Percentiles rank a stretch among this genome's conserved stretches.
These are phyloP conservation scores for Platyrinchus mystaceus DNA, from an alignment of 2,797 vertebrate genomes.

Conservation along the genomic window DNA sequence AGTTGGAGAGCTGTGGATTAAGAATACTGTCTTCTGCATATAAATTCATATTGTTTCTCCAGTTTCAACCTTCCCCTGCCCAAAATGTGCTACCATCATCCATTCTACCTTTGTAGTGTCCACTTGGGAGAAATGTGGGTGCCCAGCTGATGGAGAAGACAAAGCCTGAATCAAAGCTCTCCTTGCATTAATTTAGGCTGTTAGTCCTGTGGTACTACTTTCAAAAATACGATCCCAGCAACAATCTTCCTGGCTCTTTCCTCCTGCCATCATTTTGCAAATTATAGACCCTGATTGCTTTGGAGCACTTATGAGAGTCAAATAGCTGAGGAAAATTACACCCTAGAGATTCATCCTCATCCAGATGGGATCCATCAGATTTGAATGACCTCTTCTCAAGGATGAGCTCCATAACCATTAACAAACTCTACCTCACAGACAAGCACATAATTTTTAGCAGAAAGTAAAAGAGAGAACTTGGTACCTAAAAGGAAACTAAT, in stretches of 20 bases:
- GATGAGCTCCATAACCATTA: not conserved
- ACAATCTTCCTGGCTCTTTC: not conserved
- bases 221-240: not conserved
- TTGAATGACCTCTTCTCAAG: slow-evolving; percentile 14
- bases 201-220: not conserved
- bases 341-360: slow-evolving; percentile 11
- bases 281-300: slow-evolving; percentile 25
- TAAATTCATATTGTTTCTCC: not conserved
- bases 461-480: not conserved
- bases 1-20: not conserved
- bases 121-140: not conserved
- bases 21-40: not conserved
- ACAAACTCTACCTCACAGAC: not conserved
- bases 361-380: slow-evolving; percentile 48
- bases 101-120: not conserved
- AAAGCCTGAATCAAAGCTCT: not conserved
- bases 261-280: slow-evolving; percentile 9
- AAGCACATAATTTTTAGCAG: not conserved
- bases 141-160: not conserved
- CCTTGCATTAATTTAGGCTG: not conserved
- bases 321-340: slow-evolving; percentile 49
- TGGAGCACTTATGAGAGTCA: slow-evolving; percentile 12
- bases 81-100: not conserved
- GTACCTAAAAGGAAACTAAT: not conserved
- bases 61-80: not conserved